Evolutionary conservation across 1,140 invertebrate genomes (phyloP).

Genomic region (Neocloeon triangulifer): DNA sequence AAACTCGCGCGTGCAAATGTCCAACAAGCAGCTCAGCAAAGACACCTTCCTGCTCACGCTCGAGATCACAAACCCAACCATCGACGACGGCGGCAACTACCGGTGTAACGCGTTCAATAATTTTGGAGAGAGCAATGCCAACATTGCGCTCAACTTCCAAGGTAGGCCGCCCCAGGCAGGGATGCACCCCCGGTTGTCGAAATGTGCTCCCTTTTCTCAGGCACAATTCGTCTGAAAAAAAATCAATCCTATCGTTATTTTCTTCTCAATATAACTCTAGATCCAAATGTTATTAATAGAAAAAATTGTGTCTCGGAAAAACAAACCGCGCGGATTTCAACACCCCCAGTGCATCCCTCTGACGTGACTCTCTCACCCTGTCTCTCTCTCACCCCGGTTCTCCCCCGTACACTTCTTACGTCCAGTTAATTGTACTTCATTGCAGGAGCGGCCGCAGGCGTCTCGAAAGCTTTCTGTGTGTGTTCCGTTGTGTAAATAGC

Average conservation of each 20-base stretch:
- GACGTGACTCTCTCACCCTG: background rate
- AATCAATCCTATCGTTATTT: no score
- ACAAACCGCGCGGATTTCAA: background rate
- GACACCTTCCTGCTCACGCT: conserved; percentile 76
- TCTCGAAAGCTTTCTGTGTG: conserved; percentile 1
- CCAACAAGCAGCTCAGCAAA: conserved; percentile 59
- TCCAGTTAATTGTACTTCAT: background rate
- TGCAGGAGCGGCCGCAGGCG: background rate
- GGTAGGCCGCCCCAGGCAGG: conserved; percentile 33
- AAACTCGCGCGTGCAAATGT: conserved; percentile 65
- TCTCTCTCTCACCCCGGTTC: no score
- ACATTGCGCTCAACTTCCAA: conserved; percentile 98
- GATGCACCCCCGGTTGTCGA: no score
- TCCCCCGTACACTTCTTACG: no score
- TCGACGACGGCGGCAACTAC: conserved; percentile 92
- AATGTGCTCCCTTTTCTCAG: background rate
- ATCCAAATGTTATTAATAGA: background rate
- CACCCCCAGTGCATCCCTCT: background rate
- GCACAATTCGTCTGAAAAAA: background rate
- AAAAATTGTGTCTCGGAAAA: no score
- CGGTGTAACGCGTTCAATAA: conserved; percentile 97
- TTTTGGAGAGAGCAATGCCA: conserved; percentile 97
- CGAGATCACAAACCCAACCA: conserved; percentile 81
- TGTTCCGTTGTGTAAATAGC: background rate
- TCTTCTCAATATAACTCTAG: no score